Percentiles rank a stretch among this genome's conserved stretches.
These are phyloP conservation scores for Dorcus parallelipipedus DNA, from an alignment of 2,888 invertebrate genomes.

Conservation along the genomic window DNA sequence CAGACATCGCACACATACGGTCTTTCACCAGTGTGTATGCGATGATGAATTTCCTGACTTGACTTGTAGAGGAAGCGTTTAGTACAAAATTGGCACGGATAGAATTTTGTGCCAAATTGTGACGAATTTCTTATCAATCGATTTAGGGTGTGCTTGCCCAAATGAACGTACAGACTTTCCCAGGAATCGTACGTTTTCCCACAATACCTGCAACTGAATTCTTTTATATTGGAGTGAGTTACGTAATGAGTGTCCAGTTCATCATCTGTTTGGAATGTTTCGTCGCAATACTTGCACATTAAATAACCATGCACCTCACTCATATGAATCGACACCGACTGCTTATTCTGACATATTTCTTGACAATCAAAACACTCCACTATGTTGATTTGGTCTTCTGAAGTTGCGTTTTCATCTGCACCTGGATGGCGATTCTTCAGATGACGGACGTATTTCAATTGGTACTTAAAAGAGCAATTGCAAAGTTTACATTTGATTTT, in stretches of 20 bases:
- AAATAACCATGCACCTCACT: slow-evolving; percentile 3
- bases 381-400: slow-evolving; percentile 1
- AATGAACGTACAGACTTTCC: not conserved
- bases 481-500: slow-evolving; percentile 10
- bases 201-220: slow-evolving; percentile 12
- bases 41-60: slow-evolving; percentile 18
- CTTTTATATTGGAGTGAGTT: not conserved
- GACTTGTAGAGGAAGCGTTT: slow-evolving; percentile 13
- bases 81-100: slow-evolving; percentile 13
- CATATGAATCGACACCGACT: slow-evolving; percentile 7
- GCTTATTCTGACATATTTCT: slow-evolving; percentile 8
- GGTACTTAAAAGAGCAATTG: slow-evolving; percentile 5
- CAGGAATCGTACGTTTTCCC: slow-evolving; percentile 4
- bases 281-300: slow-evolving; percentile 12
- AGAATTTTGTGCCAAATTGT: not conserved
- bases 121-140: not conserved
- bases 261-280: not conserved
- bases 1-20: slow-evolving; percentile 16
- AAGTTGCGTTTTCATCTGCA: not conserved
- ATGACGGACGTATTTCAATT: slow-evolving; percentile 3
- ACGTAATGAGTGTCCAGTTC: slow-evolving; percentile 1
- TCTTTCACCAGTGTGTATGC: slow-evolving; percentile 13
- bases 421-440: slow-evolving; percentile 9
- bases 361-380: slow-evolving; percentile 8
- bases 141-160: slow-evolving; percentile 10